Conservation (phyloP, 2,888 invertebrate species). For the Apamea epomidion region DNA sequence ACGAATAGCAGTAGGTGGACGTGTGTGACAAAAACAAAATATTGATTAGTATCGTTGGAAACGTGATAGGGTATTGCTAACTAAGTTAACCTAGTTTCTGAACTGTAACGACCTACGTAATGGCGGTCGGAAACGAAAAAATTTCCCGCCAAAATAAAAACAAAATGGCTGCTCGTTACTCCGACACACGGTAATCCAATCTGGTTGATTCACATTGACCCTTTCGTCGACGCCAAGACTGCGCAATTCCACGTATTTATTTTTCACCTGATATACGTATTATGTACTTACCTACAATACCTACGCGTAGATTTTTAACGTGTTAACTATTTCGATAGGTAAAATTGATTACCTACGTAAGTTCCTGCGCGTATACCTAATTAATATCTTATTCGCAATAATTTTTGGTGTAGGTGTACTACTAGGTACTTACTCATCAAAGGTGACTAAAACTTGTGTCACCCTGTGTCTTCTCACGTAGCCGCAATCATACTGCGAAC, state of each 20-base stretch:
- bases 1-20: neutral
- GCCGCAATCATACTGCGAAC: neutral
- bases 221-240: constrained; percentile 60
- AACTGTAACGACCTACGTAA: constrained; percentile 55
- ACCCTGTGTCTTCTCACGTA: too few species aligned
- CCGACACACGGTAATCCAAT: constrained; percentile 78
- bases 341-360: neutral
- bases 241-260: constrained; percentile 66
- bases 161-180: constrained; percentile 76
- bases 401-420: neutral
- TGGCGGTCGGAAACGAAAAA: constrained; percentile 62
- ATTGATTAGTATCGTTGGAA: constrained; percentile 14
- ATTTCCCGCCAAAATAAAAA: constrained; percentile 74
- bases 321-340: too few species aligned
- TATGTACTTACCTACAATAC: too few species aligned
- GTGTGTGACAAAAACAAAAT: constrained; percentile 12
- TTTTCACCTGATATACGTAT: constrained; percentile 57
- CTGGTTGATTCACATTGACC: constrained; percentile 76
- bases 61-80: constrained; percentile 17
- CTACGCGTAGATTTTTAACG: too few species aligned
- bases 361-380: neutral
- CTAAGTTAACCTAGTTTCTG: constrained; percentile 42
- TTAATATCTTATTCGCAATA: neutral
- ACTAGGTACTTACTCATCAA: too few species aligned
- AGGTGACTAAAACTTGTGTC: too few species aligned